These are phyloP conservation scores for Bucorvus abyssinicus DNA, from an alignment of 2,797 vertebrate species.

Conservation along the genomic window DNA sequence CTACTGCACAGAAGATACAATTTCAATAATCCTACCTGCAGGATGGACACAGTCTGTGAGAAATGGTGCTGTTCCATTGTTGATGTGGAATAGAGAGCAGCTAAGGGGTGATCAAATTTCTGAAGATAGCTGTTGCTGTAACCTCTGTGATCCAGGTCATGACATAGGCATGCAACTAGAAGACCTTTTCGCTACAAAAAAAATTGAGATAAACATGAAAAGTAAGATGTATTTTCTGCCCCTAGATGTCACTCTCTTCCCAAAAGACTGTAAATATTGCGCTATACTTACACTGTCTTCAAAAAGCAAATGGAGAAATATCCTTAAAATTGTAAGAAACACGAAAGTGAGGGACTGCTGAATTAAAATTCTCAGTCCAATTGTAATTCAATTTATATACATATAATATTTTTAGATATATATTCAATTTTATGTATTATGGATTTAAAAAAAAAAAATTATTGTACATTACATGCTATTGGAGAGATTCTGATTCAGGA, in stretches of 20 bases:
- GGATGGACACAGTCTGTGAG: conserved; percentile 97
- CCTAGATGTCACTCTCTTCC: conserved; percentile 32
- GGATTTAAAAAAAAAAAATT: not conserved
- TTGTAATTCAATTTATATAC: not conserved
- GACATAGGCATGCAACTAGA: conserved; percentile 95
- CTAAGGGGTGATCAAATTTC: conserved; percentile 98
- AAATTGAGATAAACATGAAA: not conserved
- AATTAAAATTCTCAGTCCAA: not conserved
- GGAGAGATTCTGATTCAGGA: not conserved
- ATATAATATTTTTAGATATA: too few relatives aligned
- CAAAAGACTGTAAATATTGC: not conserved
- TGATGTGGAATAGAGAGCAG: conserved; percentile 96
- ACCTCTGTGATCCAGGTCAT: conserved; percentile 96
- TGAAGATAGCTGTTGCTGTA: conserved; percentile 98
- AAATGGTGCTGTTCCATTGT: conserved; percentile 99
- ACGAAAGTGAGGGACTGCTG: rapidly evolving
- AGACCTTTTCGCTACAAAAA: conserved; percentile 89
- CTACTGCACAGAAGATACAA: not conserved
- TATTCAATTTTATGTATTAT: not conserved
- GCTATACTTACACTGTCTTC: not conserved
- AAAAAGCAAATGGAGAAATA: not conserved
- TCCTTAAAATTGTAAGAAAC: not conserved
- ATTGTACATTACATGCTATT: not conserved
- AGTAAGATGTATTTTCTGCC: not conserved
- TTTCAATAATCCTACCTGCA: conserved; percentile 88